Percentiles rank a stretch among this genome's conserved stretches.
Conservation (phyloP, 2,797 vertebrate genomes). For the Benthosema pterotum region DNA sequence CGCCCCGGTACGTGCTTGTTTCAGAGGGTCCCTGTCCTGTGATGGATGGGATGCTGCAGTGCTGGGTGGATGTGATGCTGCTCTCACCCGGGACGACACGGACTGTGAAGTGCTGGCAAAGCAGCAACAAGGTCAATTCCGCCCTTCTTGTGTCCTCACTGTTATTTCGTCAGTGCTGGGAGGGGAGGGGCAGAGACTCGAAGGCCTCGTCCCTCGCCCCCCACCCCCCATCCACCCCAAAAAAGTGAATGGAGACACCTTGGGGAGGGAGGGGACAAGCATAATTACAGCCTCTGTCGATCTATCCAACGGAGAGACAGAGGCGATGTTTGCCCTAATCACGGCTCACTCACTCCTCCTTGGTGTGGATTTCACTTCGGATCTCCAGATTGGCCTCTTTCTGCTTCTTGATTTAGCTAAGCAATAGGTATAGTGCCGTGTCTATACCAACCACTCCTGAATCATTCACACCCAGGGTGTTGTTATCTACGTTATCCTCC, state of each 20-base stretch:
- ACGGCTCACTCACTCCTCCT: slow-evolving; percentile 15
- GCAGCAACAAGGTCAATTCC: slow-evolving; percentile 90
- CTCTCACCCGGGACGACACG: slow-evolving; percentile 68
- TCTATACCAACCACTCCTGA: no score
- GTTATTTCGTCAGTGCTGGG: slow-evolving; percentile 87
- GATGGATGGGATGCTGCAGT: slow-evolving; percentile 50
- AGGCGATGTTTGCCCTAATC: slow-evolving; percentile 32
- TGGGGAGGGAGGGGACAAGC: slow-evolving; percentile 37
- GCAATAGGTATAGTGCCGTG: neutral
- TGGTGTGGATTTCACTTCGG: neutral
- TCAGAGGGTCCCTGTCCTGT: slow-evolving; percentile 6
- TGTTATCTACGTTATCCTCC: no score
- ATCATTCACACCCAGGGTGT: no score
- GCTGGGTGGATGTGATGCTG: no score
- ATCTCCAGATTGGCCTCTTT: neutral
- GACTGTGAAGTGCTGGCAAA: slow-evolving; percentile 75
- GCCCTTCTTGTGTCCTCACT: slow-evolving; percentile 81
- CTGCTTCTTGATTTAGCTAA: no score
- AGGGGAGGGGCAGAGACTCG: slow-evolving; percentile 88
- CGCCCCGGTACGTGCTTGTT: slow-evolving; percentile 17
- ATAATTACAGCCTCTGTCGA: slow-evolving; percentile 45
- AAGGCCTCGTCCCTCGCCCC: no score
- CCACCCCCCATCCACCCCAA: neutral
- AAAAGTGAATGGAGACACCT: slow-evolving; percentile 83
- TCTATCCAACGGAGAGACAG: slow-evolving; percentile 40